phyloP scores from a whole-genome alignment of 2,113 vertebrate genomes.

The Brachypodius melanocephalos region DNA sequence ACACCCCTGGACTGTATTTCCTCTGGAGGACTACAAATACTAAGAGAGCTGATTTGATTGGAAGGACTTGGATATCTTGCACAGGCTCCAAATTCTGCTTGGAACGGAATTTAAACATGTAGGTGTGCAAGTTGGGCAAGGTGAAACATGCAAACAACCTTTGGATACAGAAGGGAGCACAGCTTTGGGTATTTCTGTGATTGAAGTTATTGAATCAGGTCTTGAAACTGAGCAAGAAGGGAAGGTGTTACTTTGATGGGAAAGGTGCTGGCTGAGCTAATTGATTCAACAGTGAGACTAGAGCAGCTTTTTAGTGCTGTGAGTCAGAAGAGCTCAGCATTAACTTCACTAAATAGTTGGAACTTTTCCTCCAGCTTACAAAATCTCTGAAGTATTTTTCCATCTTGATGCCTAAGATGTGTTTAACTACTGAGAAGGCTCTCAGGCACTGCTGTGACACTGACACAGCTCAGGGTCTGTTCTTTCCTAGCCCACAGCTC shows the following conservation, averaged over 20 bases:
- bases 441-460: neutral
- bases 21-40: neutral
- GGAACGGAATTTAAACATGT: neutral
- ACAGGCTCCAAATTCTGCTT: neutral
- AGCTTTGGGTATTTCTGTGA: neutral
- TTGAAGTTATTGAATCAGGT: neutral
- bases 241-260: constrained; percentile 16
- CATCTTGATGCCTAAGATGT: neutral
- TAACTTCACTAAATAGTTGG: constrained; percentile 34
- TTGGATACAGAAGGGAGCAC: neutral
- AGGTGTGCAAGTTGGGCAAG: neutral
- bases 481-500: neutral
- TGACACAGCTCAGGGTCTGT: neutral
- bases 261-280: constrained; percentile 46
- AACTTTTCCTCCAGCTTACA: constrained; percentile 42
- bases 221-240: constrained; percentile 14
- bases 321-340: constrained; percentile 53
- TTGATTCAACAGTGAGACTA: constrained; percentile 40
- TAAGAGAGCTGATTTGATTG: neutral
- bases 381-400: constrained; percentile 54
- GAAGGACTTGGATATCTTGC: neutral
- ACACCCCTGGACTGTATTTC: neutral
- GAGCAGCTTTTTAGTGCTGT: constrained; percentile 23
- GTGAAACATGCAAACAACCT: neutral
- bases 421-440: neutral